phyloP scores from a whole-genome alignment of 2,888 invertebrate species.

The Drosophila gaucha region DNA sequence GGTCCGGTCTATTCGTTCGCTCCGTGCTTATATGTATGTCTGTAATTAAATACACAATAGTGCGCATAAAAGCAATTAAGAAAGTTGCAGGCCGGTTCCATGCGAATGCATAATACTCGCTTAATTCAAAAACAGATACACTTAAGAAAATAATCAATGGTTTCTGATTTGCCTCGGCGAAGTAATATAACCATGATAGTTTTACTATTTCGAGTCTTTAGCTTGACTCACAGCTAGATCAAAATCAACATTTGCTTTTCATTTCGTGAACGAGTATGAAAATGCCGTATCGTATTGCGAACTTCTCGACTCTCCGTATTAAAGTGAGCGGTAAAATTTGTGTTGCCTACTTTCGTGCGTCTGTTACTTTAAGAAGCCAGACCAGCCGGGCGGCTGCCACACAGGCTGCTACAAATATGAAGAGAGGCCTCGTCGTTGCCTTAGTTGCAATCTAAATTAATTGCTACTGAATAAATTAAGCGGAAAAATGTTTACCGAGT shows the following conservation, averaged over 20 bases:
- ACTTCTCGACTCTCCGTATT: slow-evolving; percentile 26
- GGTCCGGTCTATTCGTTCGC: not conserved
- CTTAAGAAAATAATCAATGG: no score
- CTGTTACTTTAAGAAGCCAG: slow-evolving; percentile 20
- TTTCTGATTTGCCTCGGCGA: no score
- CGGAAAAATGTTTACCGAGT: slow-evolving; percentile 76
- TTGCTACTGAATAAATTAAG: slow-evolving; percentile 78
- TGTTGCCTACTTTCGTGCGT: slow-evolving; percentile 46
- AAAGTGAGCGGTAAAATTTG: slow-evolving; percentile 28
- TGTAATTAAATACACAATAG: slow-evolving; percentile 28
- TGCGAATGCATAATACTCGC: no score
- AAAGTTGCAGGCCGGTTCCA: no score
- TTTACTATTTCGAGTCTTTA: no score
- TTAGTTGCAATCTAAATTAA: slow-evolving; percentile 78
- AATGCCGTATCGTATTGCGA: not conserved
- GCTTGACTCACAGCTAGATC: no score
- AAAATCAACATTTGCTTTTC: no score
- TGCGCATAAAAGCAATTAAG: no score
- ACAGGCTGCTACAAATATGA: not conserved
- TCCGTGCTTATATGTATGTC: slow-evolving; percentile 10
- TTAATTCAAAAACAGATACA: no score
- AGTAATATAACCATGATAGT: no score
- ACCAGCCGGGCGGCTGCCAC: not conserved
- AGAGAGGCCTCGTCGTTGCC: slow-evolving; percentile 51
- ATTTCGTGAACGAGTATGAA: no score